These are phyloP conservation scores for Andrena haemorrhoa DNA, from an alignment of 2,888 invertebrate genomes.

Conservation along the genomic window DNA sequence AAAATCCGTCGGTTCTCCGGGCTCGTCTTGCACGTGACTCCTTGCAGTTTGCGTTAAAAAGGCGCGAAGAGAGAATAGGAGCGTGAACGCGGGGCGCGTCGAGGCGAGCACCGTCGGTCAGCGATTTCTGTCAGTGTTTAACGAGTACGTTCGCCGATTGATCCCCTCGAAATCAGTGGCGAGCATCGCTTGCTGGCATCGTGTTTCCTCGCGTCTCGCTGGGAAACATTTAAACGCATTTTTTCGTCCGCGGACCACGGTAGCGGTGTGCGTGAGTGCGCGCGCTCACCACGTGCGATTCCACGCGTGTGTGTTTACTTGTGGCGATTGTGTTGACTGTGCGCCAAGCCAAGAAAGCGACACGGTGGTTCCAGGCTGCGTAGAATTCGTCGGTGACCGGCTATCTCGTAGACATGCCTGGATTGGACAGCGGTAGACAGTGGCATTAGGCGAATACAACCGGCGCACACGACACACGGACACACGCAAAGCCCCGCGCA, in stretches of 20 bases:
- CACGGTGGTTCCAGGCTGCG: slow-evolving; percentile 46
- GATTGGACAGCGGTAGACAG: slow-evolving; percentile 42
- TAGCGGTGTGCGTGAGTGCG: slow-evolving; percentile 45
- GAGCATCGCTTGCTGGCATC: slow-evolving; percentile 7
- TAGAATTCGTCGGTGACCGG: slow-evolving; percentile 42
- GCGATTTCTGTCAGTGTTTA: neutral
- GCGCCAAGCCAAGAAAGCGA: slow-evolving; percentile 35
- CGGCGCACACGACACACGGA: slow-evolving; percentile 40
- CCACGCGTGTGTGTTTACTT: slow-evolving; percentile 61
- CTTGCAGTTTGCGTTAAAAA: slow-evolving; percentile 29
- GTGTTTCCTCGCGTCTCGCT: slow-evolving; percentile 8
- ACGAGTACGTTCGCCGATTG: neutral
- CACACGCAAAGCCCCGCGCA: slow-evolving; percentile 37
- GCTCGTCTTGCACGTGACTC: slow-evolving; percentile 60
- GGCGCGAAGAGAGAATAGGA: slow-evolving; percentile 22
- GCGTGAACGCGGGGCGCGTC: neutral
- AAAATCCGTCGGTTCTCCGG: slow-evolving; percentile 78
- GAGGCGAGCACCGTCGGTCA: neutral
- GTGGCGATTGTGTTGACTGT: slow-evolving; percentile 68
- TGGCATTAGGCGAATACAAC: slow-evolving; percentile 62
- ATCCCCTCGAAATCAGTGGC: neutral
- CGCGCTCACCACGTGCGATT: slow-evolving; percentile 31
- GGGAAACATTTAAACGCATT: slow-evolving; percentile 27
- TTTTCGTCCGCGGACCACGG: slow-evolving; percentile 40
- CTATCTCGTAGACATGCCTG: slow-evolving; percentile 57